Evolutionary conservation across 1,140 invertebrate species (phyloP).

Genomic region (Hermetia illucens): DNA sequence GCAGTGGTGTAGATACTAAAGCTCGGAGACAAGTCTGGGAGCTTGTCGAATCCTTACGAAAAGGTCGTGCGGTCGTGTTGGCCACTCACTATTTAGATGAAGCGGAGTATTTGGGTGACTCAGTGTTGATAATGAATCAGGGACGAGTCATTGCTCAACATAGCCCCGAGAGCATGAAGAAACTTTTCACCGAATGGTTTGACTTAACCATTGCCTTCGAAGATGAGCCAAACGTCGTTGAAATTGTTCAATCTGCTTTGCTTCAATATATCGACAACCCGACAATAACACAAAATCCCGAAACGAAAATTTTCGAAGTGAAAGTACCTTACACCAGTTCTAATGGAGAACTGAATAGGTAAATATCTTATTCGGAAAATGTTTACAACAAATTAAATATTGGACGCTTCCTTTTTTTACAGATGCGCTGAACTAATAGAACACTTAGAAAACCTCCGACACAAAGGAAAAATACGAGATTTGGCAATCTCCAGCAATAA

Average conservation of each 20-base stretch:
- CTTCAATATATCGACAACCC: too few species aligned
- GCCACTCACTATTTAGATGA: conserved; percentile 59
- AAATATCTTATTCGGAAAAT: too few species aligned
- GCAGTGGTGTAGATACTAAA: conserved; percentile 65
- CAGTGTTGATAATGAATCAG: conserved; percentile 45
- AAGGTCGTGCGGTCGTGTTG: conserved; percentile 50
- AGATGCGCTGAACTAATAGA: conserved; percentile 1
- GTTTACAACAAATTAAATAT: too few species aligned
- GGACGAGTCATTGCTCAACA: conserved; percentile 26
- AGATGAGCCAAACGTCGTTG: not conserved
- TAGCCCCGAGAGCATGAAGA: conserved; percentile 20
- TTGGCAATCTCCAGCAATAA: not conserved
- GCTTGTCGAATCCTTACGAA: conserved; percentile 48
- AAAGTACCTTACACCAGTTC: too few species aligned
- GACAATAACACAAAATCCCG: too few species aligned
- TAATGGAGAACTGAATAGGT: too few species aligned
- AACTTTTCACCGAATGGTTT: conserved; percentile 18
- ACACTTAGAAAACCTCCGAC: conserved; percentile 12
- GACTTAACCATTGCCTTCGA: conserved; percentile 9
- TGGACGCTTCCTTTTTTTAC: not conserved
- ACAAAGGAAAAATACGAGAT: not conserved
- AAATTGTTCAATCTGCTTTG: not conserved
- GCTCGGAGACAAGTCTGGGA: conserved; percentile 60
- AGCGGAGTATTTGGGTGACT: conserved; percentile 49
- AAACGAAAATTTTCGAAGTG: too few species aligned